Conservation (phyloP, 2,113 vertebrate genomes). For the Stictonetta naevosa region DNA sequence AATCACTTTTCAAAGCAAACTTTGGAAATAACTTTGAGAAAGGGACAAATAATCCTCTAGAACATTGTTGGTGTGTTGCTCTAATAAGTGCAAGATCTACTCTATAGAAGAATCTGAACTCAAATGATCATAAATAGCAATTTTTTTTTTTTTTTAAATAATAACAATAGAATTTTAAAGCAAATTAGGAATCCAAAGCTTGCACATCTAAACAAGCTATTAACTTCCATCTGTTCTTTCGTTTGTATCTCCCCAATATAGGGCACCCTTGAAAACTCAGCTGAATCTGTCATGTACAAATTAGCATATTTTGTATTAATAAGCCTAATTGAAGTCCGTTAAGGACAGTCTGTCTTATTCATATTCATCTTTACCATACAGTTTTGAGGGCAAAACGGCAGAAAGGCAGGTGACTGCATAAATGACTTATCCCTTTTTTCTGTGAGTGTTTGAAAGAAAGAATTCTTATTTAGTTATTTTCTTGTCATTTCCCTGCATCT, state of each 20-base stretch:
- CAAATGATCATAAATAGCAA: not conserved
- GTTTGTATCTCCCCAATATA: not conserved
- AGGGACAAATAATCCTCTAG: not conserved
- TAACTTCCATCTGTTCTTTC: not conserved
- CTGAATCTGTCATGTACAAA: not conserved
- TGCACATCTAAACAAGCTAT: not conserved
- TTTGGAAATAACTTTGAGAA: not conserved
- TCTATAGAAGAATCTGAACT: not conserved
- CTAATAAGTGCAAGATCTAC: not conserved
- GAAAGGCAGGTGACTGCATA: not conserved
- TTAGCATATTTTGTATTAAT: conserved; percentile 17
- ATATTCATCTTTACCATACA: not conserved
- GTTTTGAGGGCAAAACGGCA: not conserved
- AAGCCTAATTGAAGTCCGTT: not conserved
- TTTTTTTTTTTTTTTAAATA: too few relatives aligned
- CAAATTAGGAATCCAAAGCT: not conserved
- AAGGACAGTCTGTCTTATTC: not conserved
- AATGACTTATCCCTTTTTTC: not conserved
- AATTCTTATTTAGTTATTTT: not conserved
- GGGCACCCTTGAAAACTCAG: not conserved
- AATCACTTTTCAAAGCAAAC: not conserved
- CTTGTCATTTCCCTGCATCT: conserved; percentile 7
- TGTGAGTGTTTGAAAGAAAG: not conserved
- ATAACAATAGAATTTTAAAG: not conserved
- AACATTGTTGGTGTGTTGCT: not conserved